Percentiles rank a stretch among this genome's conserved stretches.
Conservation (phyloP, 2,113 vertebrate species). For the Hippopotamus amphibius region DNA sequence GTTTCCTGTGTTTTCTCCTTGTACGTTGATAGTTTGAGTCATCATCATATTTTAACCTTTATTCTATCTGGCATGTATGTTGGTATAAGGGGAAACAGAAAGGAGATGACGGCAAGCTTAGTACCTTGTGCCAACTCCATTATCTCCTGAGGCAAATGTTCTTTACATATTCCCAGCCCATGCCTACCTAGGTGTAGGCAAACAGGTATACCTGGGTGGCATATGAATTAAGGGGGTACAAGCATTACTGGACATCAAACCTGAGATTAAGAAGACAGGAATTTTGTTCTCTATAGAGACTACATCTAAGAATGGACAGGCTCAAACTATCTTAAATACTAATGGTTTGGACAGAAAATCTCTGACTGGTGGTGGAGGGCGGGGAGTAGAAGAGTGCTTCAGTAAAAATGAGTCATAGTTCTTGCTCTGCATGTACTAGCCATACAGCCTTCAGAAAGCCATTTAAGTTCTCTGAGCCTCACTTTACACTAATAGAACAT, state of each 20-base stretch:
- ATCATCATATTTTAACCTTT: conserved; percentile 65
- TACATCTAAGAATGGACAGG: background rate
- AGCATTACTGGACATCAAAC: background rate
- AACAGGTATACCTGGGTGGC: background rate
- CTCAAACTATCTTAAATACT: background rate
- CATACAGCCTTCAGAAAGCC: background rate
- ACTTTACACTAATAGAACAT: background rate
- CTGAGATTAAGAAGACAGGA: background rate
- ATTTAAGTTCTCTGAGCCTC: background rate
- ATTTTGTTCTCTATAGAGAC: background rate
- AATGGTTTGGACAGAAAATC: background rate
- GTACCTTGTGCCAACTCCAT: background rate
- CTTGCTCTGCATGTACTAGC: background rate
- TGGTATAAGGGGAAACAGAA: background rate
- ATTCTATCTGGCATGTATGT: background rate
- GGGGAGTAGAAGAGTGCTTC: background rate
- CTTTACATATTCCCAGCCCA: background rate
- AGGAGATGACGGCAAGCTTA: background rate
- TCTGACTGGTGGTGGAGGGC: background rate
- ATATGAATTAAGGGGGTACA: background rate
- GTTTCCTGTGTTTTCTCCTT: conserved; percentile 60
- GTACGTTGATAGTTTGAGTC: background rate
- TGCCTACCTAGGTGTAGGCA: background rate
- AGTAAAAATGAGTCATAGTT: background rate
- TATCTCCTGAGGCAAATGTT: background rate